Conservation (phyloP, 2,888 invertebrate genomes). For the Creontiades dilutus region DNA sequence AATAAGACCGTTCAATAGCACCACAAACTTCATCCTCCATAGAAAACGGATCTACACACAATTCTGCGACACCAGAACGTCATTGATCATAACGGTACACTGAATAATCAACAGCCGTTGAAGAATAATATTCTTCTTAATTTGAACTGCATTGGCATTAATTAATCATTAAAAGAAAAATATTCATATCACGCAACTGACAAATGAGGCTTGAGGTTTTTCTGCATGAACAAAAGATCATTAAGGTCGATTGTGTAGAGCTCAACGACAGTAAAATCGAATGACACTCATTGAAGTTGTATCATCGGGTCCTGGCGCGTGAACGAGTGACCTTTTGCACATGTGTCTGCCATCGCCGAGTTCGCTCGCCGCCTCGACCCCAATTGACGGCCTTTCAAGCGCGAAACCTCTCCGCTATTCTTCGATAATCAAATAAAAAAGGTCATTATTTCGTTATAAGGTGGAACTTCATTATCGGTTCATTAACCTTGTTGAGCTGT, state of each 20-base stretch:
- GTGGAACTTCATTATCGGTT: constrained; percentile 13
- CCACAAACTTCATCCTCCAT: too few species aligned
- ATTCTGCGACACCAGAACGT: too few species aligned
- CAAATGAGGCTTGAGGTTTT: too few species aligned
- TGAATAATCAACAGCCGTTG: too few species aligned
- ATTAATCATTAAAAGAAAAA: too few species aligned
- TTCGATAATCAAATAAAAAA: constrained; percentile 32
- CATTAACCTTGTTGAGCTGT: constrained; percentile 10
- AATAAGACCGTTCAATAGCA: too few species aligned
- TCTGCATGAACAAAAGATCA: neutral
- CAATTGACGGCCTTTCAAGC: constrained; percentile 65
- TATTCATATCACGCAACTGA: too few species aligned
- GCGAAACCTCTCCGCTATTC: constrained; percentile 33
- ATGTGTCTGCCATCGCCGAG: neutral
- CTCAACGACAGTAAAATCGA: constrained; percentile 3
- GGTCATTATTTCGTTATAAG: too few species aligned
- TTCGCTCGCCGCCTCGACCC: constrained; percentile 49
- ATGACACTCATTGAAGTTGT: neutral
- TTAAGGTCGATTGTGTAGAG: neutral
- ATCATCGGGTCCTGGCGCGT: neutral
- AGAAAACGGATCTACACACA: too few species aligned
- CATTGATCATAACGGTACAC: too few species aligned
- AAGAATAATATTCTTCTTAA: too few species aligned
- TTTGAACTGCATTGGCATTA: too few species aligned
- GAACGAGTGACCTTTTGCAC: constrained; percentile 25